Conservation (phyloP, 2,113 vertebrate genomes). For the Ochotona curzoniae region DNA sequence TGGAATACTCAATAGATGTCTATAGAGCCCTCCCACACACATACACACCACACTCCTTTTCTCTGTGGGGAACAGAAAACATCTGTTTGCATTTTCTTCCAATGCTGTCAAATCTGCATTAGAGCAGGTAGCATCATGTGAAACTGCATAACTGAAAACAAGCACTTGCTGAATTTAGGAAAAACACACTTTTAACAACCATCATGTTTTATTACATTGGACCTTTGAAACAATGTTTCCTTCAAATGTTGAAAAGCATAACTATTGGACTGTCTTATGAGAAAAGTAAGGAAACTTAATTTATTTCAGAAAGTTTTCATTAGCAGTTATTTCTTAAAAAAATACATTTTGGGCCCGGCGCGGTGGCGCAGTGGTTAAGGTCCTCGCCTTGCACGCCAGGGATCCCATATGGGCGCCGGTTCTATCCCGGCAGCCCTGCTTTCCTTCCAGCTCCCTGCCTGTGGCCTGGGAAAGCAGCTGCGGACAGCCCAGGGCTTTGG, state of each 20-base stretch:
- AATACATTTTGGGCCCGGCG: background rate
- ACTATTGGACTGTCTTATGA: background rate
- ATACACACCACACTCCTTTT: background rate
- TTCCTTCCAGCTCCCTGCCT: no score
- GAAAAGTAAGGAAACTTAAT: background rate
- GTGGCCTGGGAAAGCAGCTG: no score
- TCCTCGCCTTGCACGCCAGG: no score
- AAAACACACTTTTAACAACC: background rate
- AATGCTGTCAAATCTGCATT: slow-evolving; percentile 60
- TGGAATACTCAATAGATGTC: slow-evolving; percentile 67
- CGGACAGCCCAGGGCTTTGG: no score
- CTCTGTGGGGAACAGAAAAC: slow-evolving; percentile 69
- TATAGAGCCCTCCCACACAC: background rate
- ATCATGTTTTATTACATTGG: background rate
- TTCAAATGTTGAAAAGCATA: background rate
- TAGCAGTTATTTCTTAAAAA: background rate
- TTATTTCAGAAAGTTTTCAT: background rate
- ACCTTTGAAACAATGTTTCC: background rate
- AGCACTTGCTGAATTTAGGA: slow-evolving; percentile 3
- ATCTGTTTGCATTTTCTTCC: slow-evolving; percentile 39
- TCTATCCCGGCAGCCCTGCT: no score
- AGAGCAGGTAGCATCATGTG: slow-evolving; percentile 57
- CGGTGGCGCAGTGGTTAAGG: no score
- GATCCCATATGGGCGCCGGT: no score
- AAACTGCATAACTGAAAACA: slow-evolving; percentile 6